These are phyloP conservation scores for Propsilocerus akamusi DNA, from an alignment of 1,140 invertebrate genomes.

Conservation along the genomic window DNA sequence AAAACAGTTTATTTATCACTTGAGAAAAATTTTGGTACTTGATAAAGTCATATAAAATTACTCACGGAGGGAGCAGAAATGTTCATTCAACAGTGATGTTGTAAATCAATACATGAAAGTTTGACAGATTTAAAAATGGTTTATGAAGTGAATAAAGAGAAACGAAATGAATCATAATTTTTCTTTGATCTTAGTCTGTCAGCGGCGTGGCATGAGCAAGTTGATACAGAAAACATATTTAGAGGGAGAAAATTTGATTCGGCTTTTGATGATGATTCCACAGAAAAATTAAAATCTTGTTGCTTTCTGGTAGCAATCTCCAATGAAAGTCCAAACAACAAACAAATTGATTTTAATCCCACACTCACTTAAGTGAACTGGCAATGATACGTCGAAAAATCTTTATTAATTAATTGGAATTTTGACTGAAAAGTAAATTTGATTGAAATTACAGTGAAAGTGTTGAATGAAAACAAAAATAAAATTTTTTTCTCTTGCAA, in stretches of 20 bases:
- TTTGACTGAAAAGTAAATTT: too few species aligned
- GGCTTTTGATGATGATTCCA: constrained; percentile 2
- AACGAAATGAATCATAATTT: constrained; percentile 1
- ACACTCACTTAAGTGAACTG: background rate
- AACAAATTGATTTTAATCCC: constrained; percentile 2
- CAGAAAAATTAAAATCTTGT: too few species aligned
- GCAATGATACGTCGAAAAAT: background rate
- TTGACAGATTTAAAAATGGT: background rate
- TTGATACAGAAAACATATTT: background rate
- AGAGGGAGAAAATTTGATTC: background rate
- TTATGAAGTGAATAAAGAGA: background rate
- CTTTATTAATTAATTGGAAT: too few species aligned
- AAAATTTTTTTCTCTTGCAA: too few species aligned
- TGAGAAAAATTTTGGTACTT: background rate
- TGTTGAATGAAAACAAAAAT: too few species aligned
- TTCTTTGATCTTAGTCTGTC: background rate
- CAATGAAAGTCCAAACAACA: background rate
- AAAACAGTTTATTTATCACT: constrained; percentile 3
- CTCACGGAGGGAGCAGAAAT: background rate
- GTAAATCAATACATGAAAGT: background rate
- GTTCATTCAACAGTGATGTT: background rate
- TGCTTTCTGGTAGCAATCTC: background rate
- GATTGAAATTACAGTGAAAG: too few species aligned
- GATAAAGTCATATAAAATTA: background rate
- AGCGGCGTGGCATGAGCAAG: background rate